Evolutionary conservation across 1,140 invertebrate species (phyloP).

Genomic region (Calephelis virginiensis): DNA sequence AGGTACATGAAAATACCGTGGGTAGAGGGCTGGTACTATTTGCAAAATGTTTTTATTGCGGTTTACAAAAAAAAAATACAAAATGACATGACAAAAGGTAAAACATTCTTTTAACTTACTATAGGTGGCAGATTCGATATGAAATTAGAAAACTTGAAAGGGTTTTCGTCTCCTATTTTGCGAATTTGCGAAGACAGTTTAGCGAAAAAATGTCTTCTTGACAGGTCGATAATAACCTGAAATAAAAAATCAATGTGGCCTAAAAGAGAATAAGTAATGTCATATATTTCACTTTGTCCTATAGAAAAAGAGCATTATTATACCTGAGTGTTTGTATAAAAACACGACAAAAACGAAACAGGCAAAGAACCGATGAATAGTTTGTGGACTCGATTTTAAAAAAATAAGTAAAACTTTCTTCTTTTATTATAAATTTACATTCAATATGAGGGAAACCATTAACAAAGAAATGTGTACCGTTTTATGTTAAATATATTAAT

Average conservation of each 20-base stretch:
- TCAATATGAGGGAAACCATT: not conserved
- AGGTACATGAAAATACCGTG: not conserved
- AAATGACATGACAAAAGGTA: not conserved
- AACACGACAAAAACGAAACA: slow-evolving; percentile 27
- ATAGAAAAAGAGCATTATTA: slow-evolving; percentile 5
- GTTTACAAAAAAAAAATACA: not conserved
- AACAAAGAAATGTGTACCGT: slow-evolving; percentile 13
- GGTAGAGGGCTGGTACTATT: not conserved
- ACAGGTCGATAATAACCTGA: slow-evolving; percentile 78
- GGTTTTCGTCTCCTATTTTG: slow-evolving; percentile 79
- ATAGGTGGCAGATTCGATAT: slow-evolving; percentile 78
- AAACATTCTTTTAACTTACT: slow-evolving; percentile 51
- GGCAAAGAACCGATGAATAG: slow-evolving; percentile 1
- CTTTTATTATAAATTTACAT: not conserved
- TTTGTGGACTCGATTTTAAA: not conserved
- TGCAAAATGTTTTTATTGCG: slow-evolving; percentile 1
- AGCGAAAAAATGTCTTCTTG: slow-evolving; percentile 74
- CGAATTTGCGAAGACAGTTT: slow-evolving; percentile 68
- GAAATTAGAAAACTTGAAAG: slow-evolving; percentile 77
- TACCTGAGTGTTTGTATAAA: slow-evolving; percentile 30
- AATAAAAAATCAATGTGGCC: slow-evolving; percentile 75
- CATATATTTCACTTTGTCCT: slow-evolving; percentile 9
- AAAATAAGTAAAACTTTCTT: not conserved
- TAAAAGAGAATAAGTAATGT: slow-evolving; percentile 36
- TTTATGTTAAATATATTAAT: slow-evolving; percentile 30